Percentiles rank a stretch among this genome's conserved stretches.
Evolutionary conservation across 2,888 invertebrate genomes (phyloP).

Genomic region (Sesia apiformis): DNA sequence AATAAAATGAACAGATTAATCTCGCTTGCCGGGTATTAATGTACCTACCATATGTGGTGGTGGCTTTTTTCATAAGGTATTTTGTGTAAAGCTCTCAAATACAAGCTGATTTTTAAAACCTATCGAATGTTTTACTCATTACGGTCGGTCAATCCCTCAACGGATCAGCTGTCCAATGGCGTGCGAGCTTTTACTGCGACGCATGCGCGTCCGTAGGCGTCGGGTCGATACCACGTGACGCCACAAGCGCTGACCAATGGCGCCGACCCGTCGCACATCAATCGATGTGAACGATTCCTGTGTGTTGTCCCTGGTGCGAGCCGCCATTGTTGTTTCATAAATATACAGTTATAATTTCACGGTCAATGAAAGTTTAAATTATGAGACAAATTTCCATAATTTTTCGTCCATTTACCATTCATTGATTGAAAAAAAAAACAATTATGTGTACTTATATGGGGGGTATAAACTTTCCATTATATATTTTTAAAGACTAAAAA

Average conservation of each 20-base stretch:
- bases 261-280: constrained; percentile 55
- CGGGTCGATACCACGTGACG: constrained; percentile 64
- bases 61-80: too few species aligned
- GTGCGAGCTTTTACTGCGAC: constrained; percentile 24
- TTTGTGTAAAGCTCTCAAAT: too few species aligned
- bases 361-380: not conserved
- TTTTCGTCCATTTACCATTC: too few species aligned
- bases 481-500: too few species aligned
- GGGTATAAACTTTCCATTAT: too few species aligned
- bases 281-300: constrained; percentile 44
- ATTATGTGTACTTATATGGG: too few species aligned
- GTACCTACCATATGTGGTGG: too few species aligned
- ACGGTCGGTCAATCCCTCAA: not conserved
- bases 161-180: constrained; percentile 35
- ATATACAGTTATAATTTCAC: not conserved
- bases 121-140: not conserved
- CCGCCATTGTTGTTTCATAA: not conserved
- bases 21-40: too few species aligned
- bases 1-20: too few species aligned
- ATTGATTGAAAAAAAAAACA: too few species aligned
- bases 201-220: constrained; percentile 65
- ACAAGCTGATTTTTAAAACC: not conserved
- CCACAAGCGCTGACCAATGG: constrained; percentile 58
- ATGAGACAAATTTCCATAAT: too few species aligned
- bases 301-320: not conserved